Evolutionary conservation across 1,140 invertebrate genomes (phyloP), one percentile per base, ranked within the genome.

Genomic region (Adoxophyes honmai): DNA sequence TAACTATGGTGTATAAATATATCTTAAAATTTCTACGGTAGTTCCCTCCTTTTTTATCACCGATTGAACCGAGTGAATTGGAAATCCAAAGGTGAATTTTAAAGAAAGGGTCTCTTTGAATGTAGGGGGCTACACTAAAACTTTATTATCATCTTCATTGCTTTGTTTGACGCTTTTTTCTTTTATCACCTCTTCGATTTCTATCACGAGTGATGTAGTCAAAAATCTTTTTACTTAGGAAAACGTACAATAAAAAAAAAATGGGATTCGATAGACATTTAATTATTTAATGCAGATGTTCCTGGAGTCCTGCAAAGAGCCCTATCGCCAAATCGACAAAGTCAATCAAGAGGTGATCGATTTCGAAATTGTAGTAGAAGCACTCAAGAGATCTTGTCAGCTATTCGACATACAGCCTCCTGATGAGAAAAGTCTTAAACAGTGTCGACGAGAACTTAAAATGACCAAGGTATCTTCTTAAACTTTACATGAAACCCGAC

Each of bases 321-420:
- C 95, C 0, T 98, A 98, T 72, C 86, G 90, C 7, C 80, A 93
- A 60, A 90, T 98, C 35, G 95, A 98, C 67, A 91, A 92, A 59
- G 90, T 94, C 4, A 90, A 97, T 72, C 64, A 87, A n/a, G 92
- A 95, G 68, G 90, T 97, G 10, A 34, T 74, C 0, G 78, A 86
- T 0, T 91, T 98, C 61, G 95, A 98, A 75, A 88, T 91, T 1
- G 93, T 95, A 44, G 91, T 96, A 65, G 72, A 89, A 0, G 87
- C 88, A 34, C 78, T 98, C 13, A 90, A 92, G n/a, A 93, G 94
- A 42, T 94, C 95, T 4, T 94, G 96, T 1, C 86, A 90, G 16
- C 90, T 98, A 16, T 98, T 98, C 83, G 97, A 98, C 77, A 93
- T 98, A 13, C 92, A 92, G 60, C 90, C 96, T 7, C 94, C 94